Evolutionary conservation across 2,113 vertebrate genomes (phyloP).

Genomic region (Platysteira castanea): DNA sequence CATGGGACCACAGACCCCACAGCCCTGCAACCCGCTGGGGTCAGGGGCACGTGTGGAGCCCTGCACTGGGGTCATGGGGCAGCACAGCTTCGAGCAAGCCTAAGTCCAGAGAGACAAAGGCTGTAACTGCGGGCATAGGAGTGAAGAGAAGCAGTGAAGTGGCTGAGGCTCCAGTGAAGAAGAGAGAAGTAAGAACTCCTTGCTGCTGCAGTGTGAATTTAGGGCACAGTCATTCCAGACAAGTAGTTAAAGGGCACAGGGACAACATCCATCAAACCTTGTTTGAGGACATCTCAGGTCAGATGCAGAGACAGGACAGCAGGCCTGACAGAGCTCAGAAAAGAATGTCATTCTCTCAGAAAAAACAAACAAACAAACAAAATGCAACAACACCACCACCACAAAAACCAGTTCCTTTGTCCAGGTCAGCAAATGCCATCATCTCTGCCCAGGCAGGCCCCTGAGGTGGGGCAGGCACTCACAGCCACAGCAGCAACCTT

Average conservation of each 20-base stretch:
- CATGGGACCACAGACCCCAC: rapidly evolving
- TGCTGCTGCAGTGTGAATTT: neutral
- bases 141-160: neutral
- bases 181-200: neutral
- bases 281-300: neutral
- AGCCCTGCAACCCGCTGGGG: neutral
- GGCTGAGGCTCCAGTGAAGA: neutral
- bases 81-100: neutral
- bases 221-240: neutral
- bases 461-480: neutral
- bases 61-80: neutral
- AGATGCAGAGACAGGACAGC: neutral
- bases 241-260: neutral
- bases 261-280: neutral
- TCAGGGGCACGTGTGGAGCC: rapidly evolving
- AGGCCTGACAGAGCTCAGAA: neutral
- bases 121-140: rapidly evolving
- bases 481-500: rapidly evolving
- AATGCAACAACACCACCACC: rapidly evolving
- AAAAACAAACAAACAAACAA: neutral
- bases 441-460: neutral
- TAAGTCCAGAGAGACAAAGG: neutral
- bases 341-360: neutral
- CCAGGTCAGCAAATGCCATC: neutral
- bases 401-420: neutral